Evolutionary conservation across 2,888 invertebrate species (phyloP), one percentile per base, ranked within the genome.

Genomic region (Brenthis daphne): DNA sequence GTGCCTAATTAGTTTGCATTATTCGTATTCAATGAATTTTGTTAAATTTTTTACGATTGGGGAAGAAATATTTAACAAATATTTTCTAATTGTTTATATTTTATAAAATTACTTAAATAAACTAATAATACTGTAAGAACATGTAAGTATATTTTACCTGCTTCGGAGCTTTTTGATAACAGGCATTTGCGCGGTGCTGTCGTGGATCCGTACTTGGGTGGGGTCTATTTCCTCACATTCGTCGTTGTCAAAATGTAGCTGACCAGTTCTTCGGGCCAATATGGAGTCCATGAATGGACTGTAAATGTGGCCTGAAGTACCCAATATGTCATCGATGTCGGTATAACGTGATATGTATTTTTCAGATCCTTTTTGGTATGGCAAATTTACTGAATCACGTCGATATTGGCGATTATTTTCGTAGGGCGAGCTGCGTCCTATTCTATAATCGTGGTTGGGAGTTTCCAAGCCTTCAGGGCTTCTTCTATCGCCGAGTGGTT

Each of bases 291-390:
- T 94, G 72, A 95, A 93, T 13, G 95, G 95, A 82, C 95, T 95
- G 77, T 95, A 94, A 72, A 95, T 87, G 71, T 92, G 92, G 33
- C 92, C 90, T 50, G 90, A 89, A 63, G 89, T 91, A 58, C 97
- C 98, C 71, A 98, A 93, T 82, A 98, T 94, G 81, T 98, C 98
- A 83, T 98, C 98, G 77, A 98, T 98, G 86, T 98, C 97, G 55
- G 96, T 96, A 85, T 97, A 97, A 68, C 95, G 94, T 13, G 98
- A 97, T 75, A 98, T 97, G 84, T 97, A 98, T 90, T 93, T 82
- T 77, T 87, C 83, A 77, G 87, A 76, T 66, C 81, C 81, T 78
- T 93, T 85, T 77, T 85, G 86, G 73, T 85, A 87, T n/a, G 79
- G 72, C 57, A 75, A 61, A 51, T 80, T 83, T 12, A 76, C 69